Evolutionary conservation across 2,797 vertebrate genomes (phyloP).

Genomic region (Cossypha caffra): DNA sequence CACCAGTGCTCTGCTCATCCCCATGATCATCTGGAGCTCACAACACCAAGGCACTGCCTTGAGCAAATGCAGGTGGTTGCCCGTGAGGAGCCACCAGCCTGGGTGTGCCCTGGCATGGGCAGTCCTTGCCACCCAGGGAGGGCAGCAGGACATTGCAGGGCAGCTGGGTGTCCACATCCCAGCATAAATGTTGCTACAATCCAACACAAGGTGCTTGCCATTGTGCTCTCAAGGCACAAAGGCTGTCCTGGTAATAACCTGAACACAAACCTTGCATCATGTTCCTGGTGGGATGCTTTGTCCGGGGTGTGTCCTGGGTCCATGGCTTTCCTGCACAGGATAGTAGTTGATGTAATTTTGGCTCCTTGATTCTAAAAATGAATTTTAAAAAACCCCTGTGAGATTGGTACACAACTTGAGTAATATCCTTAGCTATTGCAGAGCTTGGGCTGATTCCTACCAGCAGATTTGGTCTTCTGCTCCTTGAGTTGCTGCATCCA

Average conservation of each 20-base stretch:
- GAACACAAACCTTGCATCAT: rapidly evolving
- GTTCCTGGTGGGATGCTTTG: background rate
- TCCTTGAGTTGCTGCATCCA: background rate
- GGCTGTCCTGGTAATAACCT: background rate
- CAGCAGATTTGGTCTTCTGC: background rate
- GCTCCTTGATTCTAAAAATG: background rate
- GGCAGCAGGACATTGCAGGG: background rate
- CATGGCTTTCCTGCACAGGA: background rate
- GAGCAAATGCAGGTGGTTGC: background rate
- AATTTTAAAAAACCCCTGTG: background rate
- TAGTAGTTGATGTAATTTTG: background rate
- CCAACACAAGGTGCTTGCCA: rapidly evolving
- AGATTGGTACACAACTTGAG: background rate
- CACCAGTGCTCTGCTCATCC: rapidly evolving
- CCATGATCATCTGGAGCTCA: rapidly evolving
- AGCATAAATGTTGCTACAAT: background rate
- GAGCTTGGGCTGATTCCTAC: background rate
- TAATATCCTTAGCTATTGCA: background rate
- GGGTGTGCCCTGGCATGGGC: rapidly evolving
- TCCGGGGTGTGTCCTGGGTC: background rate
- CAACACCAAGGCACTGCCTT: background rate
- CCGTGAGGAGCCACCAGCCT: background rate
- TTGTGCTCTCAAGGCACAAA: rapidly evolving
- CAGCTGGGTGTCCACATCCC: background rate
- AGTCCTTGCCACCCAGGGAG: background rate